Percentiles rank a stretch among this genome's conserved stretches.
phyloP scores from a whole-genome alignment of 2,113 vertebrate species.

The Mastomys coucha region DNA sequence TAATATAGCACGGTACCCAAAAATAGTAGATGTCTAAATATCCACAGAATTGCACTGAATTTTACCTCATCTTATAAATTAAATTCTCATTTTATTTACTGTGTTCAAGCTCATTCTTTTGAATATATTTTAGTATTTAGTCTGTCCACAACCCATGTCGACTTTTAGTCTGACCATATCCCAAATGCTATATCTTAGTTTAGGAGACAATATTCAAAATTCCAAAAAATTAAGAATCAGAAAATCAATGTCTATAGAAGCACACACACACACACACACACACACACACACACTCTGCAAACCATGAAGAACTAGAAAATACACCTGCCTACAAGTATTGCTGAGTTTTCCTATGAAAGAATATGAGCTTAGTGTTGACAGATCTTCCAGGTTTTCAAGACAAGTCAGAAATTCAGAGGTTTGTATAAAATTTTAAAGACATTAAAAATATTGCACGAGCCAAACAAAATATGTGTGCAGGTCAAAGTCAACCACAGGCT shows the following conservation, averaged over 20 bases:
- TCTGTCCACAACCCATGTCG: conserved; percentile 48
- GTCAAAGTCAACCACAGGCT: conserved; percentile 41
- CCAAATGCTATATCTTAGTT: conserved; percentile 22
- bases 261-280: conserved; percentile 46
- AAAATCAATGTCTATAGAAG: conserved; percentile 48
- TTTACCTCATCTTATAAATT: conserved; percentile 63
- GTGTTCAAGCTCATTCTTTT: conserved; percentile 35
- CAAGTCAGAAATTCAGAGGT: conserved; percentile 53
- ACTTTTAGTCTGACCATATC: conserved; percentile 42
- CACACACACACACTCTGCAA: conserved; percentile 20
- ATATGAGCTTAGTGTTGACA: conserved; percentile 10
- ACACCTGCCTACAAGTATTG: background rate
- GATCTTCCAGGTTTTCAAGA: conserved; percentile 60
- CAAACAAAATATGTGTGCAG: background rate
- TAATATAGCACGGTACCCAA: conserved; percentile 11
- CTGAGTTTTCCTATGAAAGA: conserved; percentile 21
- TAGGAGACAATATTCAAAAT: conserved; percentile 59
- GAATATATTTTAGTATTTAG: conserved; percentile 57
- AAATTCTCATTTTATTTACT: conserved; percentile 54
- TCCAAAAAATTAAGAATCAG: conserved; percentile 33
- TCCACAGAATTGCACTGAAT: conserved; percentile 41
- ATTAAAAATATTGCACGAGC: conserved; percentile 14
- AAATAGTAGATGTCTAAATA: conserved; percentile 36
- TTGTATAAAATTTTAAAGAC: conserved; percentile 52
- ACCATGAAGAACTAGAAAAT: conserved; percentile 25